Evolutionary conservation across 2,113 vertebrate species (phyloP), one percentile per base, ranked within the genome.

Genomic region (Dunckerocampus dactyliophorus): DNA sequence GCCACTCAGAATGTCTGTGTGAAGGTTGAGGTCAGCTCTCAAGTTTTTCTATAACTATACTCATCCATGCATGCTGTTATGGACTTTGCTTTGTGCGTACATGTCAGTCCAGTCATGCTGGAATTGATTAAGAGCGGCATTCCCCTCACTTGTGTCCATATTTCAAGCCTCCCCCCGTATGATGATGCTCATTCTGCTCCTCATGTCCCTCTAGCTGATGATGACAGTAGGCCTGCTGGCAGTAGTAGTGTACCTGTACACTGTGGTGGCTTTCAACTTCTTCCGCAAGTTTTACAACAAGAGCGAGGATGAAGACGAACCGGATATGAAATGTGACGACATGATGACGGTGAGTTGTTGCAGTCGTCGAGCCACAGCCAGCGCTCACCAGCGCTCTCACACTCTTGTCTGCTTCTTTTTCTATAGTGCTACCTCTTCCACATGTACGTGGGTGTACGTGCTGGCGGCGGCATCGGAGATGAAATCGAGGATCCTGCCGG

Each of bases 271-370:
- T 71, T 97, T 97, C 82, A 97, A 95, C 83, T 97, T 97, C 85
- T 97, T 97, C 92, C 92, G 95, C 65, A 97, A 96, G 82, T 97
- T 97, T 87, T 97, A 97, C 82, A 95, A 97, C 88, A 97, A 96
- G 88, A 93, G 95, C 0, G 95, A 97, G 68, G 95, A 97, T 1
- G 95, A 94, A 61, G 94, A 95, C 0, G 94, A 95, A 21, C 95
- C 95, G 0, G 94, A 97, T 69, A 97, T 97, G 95, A 97, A 97
- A 74, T 97, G 95, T 45, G 93, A 97, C 0, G 95, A 97, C 86
- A 97, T 97, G 95, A 95, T 97, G 93, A 97, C 95, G 5, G 94
- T 95, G 74, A 82, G 91, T 69, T 10, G 39, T 43, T 43, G 11
- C 39, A 3, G 7, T 56, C 3, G 28, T 17, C 28, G 12, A 16